Conservation (phyloP, 2,888 invertebrate genomes). For the Gasteruption jaculator region DNA sequence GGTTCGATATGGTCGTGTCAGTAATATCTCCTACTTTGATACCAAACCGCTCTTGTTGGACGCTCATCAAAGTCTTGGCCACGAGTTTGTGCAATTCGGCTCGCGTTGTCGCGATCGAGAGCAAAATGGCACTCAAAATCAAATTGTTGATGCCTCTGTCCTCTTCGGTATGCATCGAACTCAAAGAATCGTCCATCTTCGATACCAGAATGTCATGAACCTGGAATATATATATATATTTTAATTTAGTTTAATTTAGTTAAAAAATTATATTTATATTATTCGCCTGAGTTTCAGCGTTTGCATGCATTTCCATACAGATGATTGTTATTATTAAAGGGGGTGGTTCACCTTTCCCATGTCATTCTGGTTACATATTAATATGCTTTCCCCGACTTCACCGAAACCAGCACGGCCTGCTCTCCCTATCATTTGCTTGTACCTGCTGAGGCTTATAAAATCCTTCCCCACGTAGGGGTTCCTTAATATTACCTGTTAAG, state of each 20-base stretch:
- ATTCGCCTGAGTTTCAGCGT: neutral
- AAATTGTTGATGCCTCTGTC: slow-evolving; percentile 60
- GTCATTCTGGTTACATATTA: slow-evolving; percentile 68
- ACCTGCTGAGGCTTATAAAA: slow-evolving; percentile 71
- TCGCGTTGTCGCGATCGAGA: slow-evolving; percentile 60
- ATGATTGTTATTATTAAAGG: slow-evolving; percentile 2
- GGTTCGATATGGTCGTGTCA: slow-evolving; percentile 49
- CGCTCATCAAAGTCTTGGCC: slow-evolving; percentile 61
- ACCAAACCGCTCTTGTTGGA: slow-evolving; percentile 57
- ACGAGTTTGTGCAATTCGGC: slow-evolving; percentile 56
- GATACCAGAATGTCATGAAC: slow-evolving; percentile 59
- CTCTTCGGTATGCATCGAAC: slow-evolving; percentile 56
- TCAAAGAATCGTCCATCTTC: slow-evolving; percentile 66
- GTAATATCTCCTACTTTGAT: slow-evolving; percentile 50
- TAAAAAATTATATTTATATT: neutral
- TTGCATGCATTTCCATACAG: neutral
- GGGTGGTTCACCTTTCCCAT: slow-evolving; percentile 50
- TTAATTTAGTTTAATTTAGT: neutral
- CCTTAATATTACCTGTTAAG: slow-evolving; percentile 66
- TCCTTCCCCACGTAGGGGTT: slow-evolving; percentile 77
- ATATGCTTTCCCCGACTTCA: slow-evolving; percentile 78
- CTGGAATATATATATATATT: slow-evolving; percentile 24
- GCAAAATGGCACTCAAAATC: slow-evolving; percentile 66
- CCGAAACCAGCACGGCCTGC: slow-evolving; percentile 90
- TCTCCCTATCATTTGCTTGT: slow-evolving; percentile 94